Evolutionary conservation across 2,888 invertebrate genomes (phyloP).

Genomic region (Calephelis perditalis): DNA sequence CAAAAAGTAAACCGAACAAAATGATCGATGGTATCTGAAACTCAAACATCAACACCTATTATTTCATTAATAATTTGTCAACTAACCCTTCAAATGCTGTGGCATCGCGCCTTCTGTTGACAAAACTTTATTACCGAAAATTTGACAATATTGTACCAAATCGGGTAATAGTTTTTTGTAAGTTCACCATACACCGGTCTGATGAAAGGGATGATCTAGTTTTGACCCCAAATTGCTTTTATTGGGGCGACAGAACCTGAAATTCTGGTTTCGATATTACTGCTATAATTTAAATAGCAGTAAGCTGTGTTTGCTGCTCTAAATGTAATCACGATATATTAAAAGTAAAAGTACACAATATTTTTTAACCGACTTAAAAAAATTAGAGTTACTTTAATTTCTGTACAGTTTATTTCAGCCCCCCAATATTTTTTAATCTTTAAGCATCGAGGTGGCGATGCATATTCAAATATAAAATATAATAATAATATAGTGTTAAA

Average conservation of each 20-base stretch:
- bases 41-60: conserved; percentile 51
- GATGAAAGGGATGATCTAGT: conserved; percentile 64
- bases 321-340: neutral
- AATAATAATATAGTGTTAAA: too few species aligned
- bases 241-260: conserved; percentile 54
- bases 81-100: conserved; percentile 54
- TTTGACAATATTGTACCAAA: conserved; percentile 72
- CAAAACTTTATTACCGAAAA: conserved; percentile 77
- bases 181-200: conserved; percentile 50
- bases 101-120: conserved; percentile 66
- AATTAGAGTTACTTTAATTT: too few species aligned
- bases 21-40: conserved; percentile 45
- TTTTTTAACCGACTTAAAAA: too few species aligned
- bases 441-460: too few species aligned
- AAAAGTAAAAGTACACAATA: too few species aligned
- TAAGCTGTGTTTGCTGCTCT: conserved; percentile 16
- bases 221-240: conserved; percentile 61
- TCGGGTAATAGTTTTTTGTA: conserved; percentile 51
- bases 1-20: conserved; percentile 26
- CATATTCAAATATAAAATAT: too few species aligned
- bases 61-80: conserved; percentile 69
- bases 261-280: conserved; percentile 48
- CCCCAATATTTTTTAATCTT: too few species aligned
- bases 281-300: conserved; percentile 24
- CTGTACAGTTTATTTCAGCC: too few species aligned